These are phyloP conservation scores for Ceyx melanurus DNA, from an alignment of 2,113 vertebrate genomes.

Conservation along the genomic window DNA sequence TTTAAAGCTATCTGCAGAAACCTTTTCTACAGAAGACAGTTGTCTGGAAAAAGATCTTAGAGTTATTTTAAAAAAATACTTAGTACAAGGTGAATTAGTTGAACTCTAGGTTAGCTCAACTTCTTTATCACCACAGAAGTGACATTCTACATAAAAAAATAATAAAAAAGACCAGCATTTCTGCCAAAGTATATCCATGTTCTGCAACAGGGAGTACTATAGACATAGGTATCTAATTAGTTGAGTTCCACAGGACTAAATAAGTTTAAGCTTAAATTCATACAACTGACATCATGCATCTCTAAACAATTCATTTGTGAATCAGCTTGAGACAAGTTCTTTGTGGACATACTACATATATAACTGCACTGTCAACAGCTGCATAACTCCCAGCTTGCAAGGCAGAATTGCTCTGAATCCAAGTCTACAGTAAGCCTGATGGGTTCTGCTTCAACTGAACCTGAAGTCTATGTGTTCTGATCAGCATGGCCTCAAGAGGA, in stretches of 20 bases:
- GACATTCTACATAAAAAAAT: not conserved
- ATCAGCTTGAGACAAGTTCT: not conserved
- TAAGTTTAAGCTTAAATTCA: not conserved
- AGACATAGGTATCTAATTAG: not conserved
- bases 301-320: not conserved
- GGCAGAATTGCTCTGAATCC: not conserved
- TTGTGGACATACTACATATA: not conserved
- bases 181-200: not conserved
- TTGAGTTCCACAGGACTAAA: not conserved
- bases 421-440: not conserved
- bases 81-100: not conserved
- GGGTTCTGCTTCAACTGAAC: not conserved
- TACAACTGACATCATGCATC: not conserved
- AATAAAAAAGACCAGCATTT: not conserved
- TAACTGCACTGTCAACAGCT: not conserved
- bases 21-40: not conserved
- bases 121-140: not conserved
- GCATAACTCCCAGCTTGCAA: not conserved
- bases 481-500: not conserved
- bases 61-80: not conserved
- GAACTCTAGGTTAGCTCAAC: not conserved
- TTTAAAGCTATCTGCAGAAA: not conserved
- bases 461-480: rapidly evolving
- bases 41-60: not conserved
- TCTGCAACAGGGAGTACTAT: not conserved